Evolutionary conservation across 2,113 vertebrate genomes (phyloP).

Genomic region (Macaca mulatta): DNA sequence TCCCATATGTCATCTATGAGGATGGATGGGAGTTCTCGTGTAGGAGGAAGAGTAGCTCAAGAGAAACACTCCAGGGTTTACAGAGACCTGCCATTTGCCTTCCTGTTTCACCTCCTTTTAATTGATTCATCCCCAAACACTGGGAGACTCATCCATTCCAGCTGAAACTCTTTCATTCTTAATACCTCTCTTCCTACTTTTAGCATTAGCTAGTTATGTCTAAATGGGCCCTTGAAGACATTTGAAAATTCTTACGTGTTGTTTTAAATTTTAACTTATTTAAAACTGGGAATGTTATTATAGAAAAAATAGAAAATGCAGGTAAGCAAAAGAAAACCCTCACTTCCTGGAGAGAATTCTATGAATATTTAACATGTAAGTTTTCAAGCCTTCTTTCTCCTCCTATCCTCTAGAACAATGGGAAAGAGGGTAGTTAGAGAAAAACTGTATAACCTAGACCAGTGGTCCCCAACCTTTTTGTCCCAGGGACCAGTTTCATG

Average conservation of each 20-base stretch:
- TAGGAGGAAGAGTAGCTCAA: slow-evolving; percentile 47
- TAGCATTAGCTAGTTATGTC: neutral
- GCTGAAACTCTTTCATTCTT: slow-evolving; percentile 45
- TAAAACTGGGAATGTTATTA: neutral
- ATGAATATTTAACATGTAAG: neutral
- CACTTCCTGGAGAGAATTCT: neutral
- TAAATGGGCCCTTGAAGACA: neutral
- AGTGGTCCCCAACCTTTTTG: too few relatives aligned
- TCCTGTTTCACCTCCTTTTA: slow-evolving; percentile 63
- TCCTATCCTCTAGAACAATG: neutral
- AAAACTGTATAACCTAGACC: neutral
- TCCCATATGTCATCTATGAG: slow-evolving; percentile 57
- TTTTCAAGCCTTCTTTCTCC: neutral
- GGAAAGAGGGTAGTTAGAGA: neutral
- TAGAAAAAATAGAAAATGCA: neutral
- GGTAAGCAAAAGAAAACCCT: neutral
- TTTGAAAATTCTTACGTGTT: neutral
- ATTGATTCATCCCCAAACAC: slow-evolving; percentile 69
- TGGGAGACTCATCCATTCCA: slow-evolving; percentile 30
- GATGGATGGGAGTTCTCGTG: slow-evolving; percentile 55
- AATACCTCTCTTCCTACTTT: slow-evolving; percentile 10
- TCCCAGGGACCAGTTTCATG: too few relatives aligned
- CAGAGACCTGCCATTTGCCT: slow-evolving; percentile 55
- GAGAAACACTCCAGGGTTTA: slow-evolving; percentile 28
- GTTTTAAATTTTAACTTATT: slow-evolving; percentile 30